These are phyloP conservation scores for Netelia melanura DNA, from an alignment of 2,888 invertebrate genomes.

Conservation along the genomic window DNA sequence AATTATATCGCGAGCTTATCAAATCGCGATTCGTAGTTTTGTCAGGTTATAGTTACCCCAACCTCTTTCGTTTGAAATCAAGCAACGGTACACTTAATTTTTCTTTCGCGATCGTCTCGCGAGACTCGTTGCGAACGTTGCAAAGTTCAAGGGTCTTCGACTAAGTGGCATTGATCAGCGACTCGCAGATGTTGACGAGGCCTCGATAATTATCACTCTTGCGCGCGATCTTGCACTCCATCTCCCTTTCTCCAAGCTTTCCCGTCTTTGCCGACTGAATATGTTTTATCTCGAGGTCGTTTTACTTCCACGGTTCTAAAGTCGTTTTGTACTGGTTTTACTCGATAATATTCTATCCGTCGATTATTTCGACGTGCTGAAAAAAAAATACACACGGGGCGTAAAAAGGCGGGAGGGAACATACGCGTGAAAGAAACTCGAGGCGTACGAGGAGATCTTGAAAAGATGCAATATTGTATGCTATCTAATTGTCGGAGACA, in stretches of 20 bases:
- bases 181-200: constrained; percentile 20
- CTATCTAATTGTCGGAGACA: neutral
- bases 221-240: neutral
- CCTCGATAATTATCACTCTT: constrained; percentile 52
- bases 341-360: constrained; percentile 33
- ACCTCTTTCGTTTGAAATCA: constrained; percentile 32
- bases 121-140: neutral
- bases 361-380: constrained; percentile 47
- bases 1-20: neutral
- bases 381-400: constrained; percentile 8
- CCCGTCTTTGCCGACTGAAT: neutral
- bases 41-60: neutral
- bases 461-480: neutral
- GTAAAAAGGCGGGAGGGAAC: constrained; percentile 20
- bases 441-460: neutral
- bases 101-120: constrained; percentile 12
- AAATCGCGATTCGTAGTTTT: neutral
- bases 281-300: neutral
- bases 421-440: constrained; percentile 7
- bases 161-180: constrained; percentile 42
- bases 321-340: constrained; percentile 53
- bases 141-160: constrained; percentile 47
- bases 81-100: constrained; percentile 45
- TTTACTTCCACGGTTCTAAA: constrained; percentile 34
- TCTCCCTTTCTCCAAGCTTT: neutral